Evolutionary conservation across 2,888 invertebrate genomes (phyloP).

Genomic region (Hemicrepidius hirtus): DNA sequence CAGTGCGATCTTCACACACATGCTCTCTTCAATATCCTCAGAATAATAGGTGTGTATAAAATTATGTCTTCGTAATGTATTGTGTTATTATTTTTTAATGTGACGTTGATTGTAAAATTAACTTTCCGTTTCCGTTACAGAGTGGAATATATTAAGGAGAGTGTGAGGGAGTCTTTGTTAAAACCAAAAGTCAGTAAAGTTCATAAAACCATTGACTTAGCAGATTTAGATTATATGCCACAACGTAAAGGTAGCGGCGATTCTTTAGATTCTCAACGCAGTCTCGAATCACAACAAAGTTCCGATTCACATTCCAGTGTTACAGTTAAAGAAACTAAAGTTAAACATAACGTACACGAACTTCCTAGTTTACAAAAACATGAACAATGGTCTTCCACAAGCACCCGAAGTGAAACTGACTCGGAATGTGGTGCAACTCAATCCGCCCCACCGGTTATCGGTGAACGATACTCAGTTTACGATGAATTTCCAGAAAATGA

Average conservation of each 20-base stretch:
- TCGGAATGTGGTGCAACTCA: constrained; percentile 65
- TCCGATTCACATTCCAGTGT: constrained; percentile 68
- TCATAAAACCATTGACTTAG: constrained; percentile 68
- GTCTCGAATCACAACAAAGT: constrained; percentile 73
- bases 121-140: constrained; percentile 58
- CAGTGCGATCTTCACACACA: constrained; percentile 56
- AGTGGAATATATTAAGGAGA: constrained; percentile 68
- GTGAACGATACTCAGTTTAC: constrained; percentile 54
- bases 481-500: constrained; percentile 47
- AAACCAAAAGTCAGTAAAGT: constrained; percentile 67
- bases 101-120: too few species aligned
- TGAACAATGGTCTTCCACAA: constrained; percentile 68
- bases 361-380: constrained; percentile 58
- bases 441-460: constrained; percentile 67
- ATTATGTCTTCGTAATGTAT: too few species aligned
- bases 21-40: constrained; percentile 48
- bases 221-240: constrained; percentile 66
- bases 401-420: constrained; percentile 68
- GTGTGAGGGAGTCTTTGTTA: constrained; percentile 66
- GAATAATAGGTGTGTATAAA: constrained; percentile 51
- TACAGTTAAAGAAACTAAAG: constrained; percentile 59
- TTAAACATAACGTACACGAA: constrained; percentile 46
- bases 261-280: constrained; percentile 73
- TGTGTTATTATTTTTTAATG: too few species aligned
- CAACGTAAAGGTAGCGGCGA: constrained; percentile 75